Evolutionary conservation across 2,888 invertebrate genomes (phyloP), one percentile per base, ranked within the genome.

Genomic region (Serrognathus titanus): DNA sequence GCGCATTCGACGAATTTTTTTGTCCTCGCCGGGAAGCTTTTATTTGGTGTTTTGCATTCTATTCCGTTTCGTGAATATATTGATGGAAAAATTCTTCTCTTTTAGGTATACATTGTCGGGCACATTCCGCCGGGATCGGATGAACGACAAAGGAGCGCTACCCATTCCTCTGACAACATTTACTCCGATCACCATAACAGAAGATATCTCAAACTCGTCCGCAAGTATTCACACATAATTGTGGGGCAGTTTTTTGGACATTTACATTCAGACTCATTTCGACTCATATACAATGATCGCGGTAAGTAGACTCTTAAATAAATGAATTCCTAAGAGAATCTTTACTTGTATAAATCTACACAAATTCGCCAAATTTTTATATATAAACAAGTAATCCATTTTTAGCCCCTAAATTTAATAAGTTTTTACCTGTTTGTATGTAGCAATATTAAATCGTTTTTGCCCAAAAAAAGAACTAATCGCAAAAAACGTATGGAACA

Each of bases 181-280:
- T 88, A 83, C 76, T 85, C 88, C 12, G 85, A 88, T 49, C 84
- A 85, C 64, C 90, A 91, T 72, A 94, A 93, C 77, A 83, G 83
- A 38, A 84, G 83, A 63, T 94, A 92, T 73, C 78, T 94, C 55
- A 82, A 86, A 57, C 79, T 87, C 59, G 85, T 94, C n/a, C 82
- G 89, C 11, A 85, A 85, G 60, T 88, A 89, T 74, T 85, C 91
- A 36, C 83, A 86, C 69, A 88, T 92, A 68, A 94, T 95, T 66
- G 88, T 89, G 31, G 93, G 93, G 16, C 94, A 95, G 78, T 93
- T 95, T 81, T 95, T 93, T 71, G 95, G 94, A 4, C 94, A 95
- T 73, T 83, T 92, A 62, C 95, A 95, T 77, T 92, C 93, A 48
- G 95, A 95, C 74, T 91, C 92, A 0, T 95, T 95, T 77, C 82